Base-by-base conservation (phyloP, 2,113 vertebrate genomes). In the Misgurnus anguillicaudatus region DNA sequence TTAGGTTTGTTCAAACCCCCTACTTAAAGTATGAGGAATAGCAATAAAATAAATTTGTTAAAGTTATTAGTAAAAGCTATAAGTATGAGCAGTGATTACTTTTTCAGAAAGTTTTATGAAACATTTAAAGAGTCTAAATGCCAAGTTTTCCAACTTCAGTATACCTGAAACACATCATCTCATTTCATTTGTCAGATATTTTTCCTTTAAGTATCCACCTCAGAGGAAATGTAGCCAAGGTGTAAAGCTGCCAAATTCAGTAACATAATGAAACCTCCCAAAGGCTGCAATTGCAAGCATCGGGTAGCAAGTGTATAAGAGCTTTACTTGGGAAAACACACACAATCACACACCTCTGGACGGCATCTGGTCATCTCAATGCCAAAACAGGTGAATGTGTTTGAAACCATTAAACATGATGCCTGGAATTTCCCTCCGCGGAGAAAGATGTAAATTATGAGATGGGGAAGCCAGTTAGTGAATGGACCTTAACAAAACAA, bases 341-440 rank as follows among this genome's bases (percentile, higher is more conserved):
- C 24, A 21, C 31, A 60, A 36, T 16, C 16, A 14, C 19, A 55
- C 58, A 36, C 41, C 42, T 1, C 57, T 72, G 68, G 77, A 42
- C 11, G n/a, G 39, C 63, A 42, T 64, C 69, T 62, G n/a, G 41
- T 61, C 14, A 66, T 31, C 16, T 14, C 16, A n/a, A 16, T 48
- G 57, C 39, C 7, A 41, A 10, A 60, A 80, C 58, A 84, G 80
- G 77, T 82, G 63, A 39, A 17, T 75, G 42, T 57, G 21, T 57
- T 57, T 83, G 60, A 84, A 51, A 67, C 24, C 68, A 82, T 76
- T 38, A 55, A 77, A 53, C 1, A 14, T 42, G 77, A 84, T 39
- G 11, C n/a, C 62, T 80, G 72, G 81, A 79, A 79, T 83, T 75
- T 83, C 67, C 79, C 73, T 79, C 76, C 9, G 10, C 21, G 24